Percentiles rank a stretch among this genome's conserved stretches.
Conservation (phyloP, 2,888 invertebrate genomes). For the Calliopum simillimum region DNA sequence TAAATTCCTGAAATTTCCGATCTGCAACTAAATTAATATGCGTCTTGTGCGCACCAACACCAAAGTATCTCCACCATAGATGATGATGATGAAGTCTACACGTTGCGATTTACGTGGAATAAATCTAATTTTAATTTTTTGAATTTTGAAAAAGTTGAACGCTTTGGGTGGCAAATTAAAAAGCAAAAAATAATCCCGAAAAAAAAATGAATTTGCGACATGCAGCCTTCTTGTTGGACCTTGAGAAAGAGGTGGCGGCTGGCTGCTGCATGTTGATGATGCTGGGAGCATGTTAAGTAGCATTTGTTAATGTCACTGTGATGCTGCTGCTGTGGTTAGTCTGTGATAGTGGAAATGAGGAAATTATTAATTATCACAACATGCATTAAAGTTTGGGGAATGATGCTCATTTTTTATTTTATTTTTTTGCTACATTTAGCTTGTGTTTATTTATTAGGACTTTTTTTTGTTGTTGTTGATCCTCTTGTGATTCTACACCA, state of each 20-base stretch:
- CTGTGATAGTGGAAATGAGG: conserved; percentile 19
- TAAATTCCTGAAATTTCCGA: conserved; percentile 10
- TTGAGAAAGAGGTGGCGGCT: neutral
- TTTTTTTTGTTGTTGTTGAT: neutral
- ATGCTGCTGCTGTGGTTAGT: neutral
- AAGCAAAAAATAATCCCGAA: no score
- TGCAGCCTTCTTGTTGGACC: neutral
- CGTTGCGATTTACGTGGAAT: conserved; percentile 59
- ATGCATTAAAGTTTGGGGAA: conserved; percentile 36
- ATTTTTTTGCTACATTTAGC: neutral
- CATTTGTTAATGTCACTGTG: neutral
- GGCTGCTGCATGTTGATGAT: neutral
- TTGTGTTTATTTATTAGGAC: no score
- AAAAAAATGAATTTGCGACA: neutral
- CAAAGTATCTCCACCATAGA: neutral
- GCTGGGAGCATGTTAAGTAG: conserved; percentile 26
- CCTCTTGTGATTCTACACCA: neutral
- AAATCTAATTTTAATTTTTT: conserved; percentile 63
- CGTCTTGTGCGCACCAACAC: neutral
- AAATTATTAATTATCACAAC: conserved; percentile 49
- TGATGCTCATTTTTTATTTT: no score
- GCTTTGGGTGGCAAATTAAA: conserved; percentile 43
- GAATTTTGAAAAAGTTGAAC: conserved; percentile 57
- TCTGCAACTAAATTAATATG: conserved; percentile 32
- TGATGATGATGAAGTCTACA: neutral